phyloP scores from a whole-genome alignment of 2,113 vertebrate genomes.

The Dicrurus megarhynchus region DNA sequence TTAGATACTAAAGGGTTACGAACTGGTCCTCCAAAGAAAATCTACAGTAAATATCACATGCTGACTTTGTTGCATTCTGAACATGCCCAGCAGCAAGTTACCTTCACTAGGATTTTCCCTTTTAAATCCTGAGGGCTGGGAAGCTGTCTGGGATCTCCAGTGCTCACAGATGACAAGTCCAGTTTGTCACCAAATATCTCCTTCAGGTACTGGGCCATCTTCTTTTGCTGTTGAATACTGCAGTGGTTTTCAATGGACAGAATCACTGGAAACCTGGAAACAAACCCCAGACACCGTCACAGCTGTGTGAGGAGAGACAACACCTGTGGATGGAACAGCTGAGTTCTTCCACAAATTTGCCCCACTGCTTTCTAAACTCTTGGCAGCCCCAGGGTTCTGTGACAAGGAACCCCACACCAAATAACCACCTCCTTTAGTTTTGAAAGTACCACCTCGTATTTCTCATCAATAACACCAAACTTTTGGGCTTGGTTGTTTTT shows the following conservation, averaged over 20 bases:
- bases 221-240: slow-evolving; percentile 93
- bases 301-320: neutral
- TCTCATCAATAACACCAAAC: neutral
- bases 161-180: slow-evolving; percentile 79
- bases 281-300: neutral
- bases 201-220: slow-evolving; percentile 92
- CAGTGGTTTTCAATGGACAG: slow-evolving; percentile 97
- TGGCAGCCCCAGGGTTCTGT: neutral
- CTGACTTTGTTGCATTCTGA: neutral
- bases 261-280: slow-evolving; percentile 88
- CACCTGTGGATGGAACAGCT: neutral
- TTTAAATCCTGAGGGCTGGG: slow-evolving; percentile 89
- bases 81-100: slow-evolving; percentile 49
- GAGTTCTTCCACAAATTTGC: neutral
- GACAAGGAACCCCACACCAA: neutral
- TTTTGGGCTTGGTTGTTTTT: neutral
- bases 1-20: neutral
- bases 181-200: slow-evolving; percentile 91
- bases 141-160: slow-evolving; percentile 82
- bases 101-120: slow-evolving; percentile 97
- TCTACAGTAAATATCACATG: neutral
- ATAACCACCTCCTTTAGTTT: neutral
- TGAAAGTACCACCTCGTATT: neutral
- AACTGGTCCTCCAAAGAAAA: neutral
- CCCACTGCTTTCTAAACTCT: neutral